These are phyloP conservation scores for Rhagophthalmus giganteus DNA, from an alignment of 2,888 invertebrate genomes.

Conservation along the genomic window DNA sequence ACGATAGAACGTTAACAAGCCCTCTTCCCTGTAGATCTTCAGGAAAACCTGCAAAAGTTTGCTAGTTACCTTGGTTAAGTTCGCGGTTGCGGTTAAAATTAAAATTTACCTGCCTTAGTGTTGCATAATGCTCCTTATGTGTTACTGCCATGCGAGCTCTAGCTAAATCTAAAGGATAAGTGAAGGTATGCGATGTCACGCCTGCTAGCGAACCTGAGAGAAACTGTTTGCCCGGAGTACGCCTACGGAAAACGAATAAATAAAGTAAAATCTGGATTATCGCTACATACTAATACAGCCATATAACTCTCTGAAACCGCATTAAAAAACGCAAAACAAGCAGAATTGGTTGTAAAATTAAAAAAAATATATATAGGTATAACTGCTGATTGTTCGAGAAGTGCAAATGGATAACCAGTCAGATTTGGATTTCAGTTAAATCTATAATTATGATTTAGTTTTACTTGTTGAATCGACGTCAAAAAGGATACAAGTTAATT, in stretches of 20 bases:
- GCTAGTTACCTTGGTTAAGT: neutral
- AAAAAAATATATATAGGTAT: no score
- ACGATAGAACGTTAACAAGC: slow-evolving; percentile 74
- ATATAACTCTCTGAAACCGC: neutral
- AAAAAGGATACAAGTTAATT: no score
- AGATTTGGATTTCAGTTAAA: no score
- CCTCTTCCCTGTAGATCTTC: slow-evolving; percentile 77
- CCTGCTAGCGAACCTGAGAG: slow-evolving; percentile 95
- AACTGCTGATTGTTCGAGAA: no score
- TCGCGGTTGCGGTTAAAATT: neutral
- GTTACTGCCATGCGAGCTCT: slow-evolving; percentile 97
- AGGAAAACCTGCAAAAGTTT: slow-evolving; percentile 46
- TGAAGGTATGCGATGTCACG: slow-evolving; percentile 88
- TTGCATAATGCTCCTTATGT: slow-evolving; percentile 71
- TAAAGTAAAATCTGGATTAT: no score
- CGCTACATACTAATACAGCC: no score
- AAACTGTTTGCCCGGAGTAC: slow-evolving; percentile 63
- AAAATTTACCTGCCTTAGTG: slow-evolving; percentile 59
- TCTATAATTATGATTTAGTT: no score
- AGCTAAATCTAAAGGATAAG: slow-evolving; percentile 96
- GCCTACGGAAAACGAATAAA: slow-evolving; percentile 40
- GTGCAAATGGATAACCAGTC: no score
- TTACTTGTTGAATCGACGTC: no score
- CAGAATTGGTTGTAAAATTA: no score
- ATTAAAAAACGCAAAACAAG: no score